phyloP scores from a whole-genome alignment of 2,888 invertebrate species.

The Acanthosoma haemorrhoidale region DNA sequence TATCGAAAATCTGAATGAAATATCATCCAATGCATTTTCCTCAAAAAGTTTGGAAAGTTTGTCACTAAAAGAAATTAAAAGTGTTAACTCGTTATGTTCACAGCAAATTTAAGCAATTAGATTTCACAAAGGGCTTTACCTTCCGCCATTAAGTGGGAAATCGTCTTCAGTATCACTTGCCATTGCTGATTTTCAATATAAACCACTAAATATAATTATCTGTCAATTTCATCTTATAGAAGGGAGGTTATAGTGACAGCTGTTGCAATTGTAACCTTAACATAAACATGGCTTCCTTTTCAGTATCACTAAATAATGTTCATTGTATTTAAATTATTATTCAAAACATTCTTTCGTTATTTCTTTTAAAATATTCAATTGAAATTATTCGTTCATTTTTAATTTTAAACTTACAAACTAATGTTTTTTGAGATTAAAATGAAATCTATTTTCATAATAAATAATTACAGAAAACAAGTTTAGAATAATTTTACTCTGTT shows the following conservation, averaged over 20 bases:
- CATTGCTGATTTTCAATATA: neutral
- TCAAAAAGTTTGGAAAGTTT: slow-evolving; percentile 28
- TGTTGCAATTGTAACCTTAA: neutral
- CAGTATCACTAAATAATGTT: no score
- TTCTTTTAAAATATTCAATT: no score
- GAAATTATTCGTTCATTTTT: no score
- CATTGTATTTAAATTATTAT: no score
- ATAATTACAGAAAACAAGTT: no score
- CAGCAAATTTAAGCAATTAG: neutral
- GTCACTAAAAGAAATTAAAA: neutral
- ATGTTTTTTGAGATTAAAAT: no score
- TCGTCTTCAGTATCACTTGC: slow-evolving; percentile 20
- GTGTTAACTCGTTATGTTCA: neutral
- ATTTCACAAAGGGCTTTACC: neutral
- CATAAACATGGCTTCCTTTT: no score
- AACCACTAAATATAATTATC: neutral
- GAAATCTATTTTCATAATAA: no score
- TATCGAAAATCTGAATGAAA: slow-evolving; percentile 18
- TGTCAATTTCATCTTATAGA: slow-evolving; percentile 4
- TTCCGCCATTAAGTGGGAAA: slow-evolving; percentile 29
- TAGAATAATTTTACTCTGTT: no score
- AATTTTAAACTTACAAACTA: no score
- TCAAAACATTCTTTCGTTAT: no score
- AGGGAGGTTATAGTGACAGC: slow-evolving; percentile 9
- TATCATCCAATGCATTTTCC: slow-evolving; percentile 17